Evolutionary conservation across 2,888 invertebrate genomes (phyloP).

Genomic region (Corbicula japonica): DNA sequence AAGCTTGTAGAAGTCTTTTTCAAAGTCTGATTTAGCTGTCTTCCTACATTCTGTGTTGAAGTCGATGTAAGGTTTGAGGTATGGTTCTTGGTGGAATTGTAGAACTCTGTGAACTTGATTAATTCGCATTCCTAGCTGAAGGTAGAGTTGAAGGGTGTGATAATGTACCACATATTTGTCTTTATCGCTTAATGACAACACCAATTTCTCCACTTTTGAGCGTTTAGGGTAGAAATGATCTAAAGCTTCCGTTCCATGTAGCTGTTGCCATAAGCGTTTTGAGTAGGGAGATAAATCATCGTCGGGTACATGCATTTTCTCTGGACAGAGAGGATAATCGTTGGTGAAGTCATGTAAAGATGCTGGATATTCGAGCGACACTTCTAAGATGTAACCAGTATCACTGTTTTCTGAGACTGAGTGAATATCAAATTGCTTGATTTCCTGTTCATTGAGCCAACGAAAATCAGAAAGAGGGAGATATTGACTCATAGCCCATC

Average conservation of each 20-base stretch:
- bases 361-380: constrained; percentile 50
- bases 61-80: constrained; percentile 16
- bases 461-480: constrained; percentile 44
- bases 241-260: constrained; percentile 4
- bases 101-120: constrained; percentile 29
- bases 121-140: constrained; percentile 22
- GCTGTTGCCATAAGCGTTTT: constrained; percentile 15
- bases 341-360: constrained; percentile 39
- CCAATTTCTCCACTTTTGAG: constrained; percentile 34
- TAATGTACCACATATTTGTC: constrained; percentile 27
- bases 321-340: constrained; percentile 52
- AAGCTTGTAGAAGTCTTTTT: constrained; percentile 12
- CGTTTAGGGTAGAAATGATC: neutral
- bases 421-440: constrained; percentile 8
- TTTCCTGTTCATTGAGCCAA: constrained; percentile 30
- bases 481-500: constrained; percentile 27
- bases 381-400: constrained; percentile 46
- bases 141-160: constrained; percentile 18
- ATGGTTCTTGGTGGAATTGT: constrained; percentile 29
- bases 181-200: constrained; percentile 12
- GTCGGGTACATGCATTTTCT: constrained; percentile 24
- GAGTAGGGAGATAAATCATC: constrained; percentile 38
- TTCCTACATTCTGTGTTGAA: no score
- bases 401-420: neutral
- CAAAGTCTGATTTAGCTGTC: no score